Conservation (phyloP, 1,140 invertebrate genomes). For the Cotesia chilonis region DNA sequence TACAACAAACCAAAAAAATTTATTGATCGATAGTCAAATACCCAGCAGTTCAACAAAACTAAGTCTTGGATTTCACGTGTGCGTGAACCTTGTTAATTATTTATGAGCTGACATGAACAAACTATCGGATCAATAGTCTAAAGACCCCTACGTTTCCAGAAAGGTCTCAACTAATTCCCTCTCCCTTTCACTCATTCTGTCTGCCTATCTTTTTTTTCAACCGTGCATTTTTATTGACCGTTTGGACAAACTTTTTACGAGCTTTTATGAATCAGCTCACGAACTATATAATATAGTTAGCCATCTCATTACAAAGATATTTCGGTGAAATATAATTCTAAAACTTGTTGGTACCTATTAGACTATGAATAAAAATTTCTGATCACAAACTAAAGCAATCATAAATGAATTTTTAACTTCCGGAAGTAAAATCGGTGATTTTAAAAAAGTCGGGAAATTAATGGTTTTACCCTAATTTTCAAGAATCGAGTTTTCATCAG, state of each 20-base stretch:
- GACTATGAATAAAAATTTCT: no score
- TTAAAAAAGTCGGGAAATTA: no score
- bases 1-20: neutral
- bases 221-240: slow-evolving; percentile 26
- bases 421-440: no score
- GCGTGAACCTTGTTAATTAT: slow-evolving; percentile 34
- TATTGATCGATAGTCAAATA: slow-evolving; percentile 11
- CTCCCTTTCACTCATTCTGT: neutral
- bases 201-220: slow-evolving; percentile 2
- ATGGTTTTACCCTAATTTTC: no score
- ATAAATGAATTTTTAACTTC: no score
- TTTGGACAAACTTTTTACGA: slow-evolving; percentile 11
- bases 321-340: no score
- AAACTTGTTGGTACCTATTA: no score
- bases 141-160: slow-evolving; percentile 13
- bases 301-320: no score
- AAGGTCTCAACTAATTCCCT: slow-evolving; percentile 26
- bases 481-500: no score
- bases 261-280: slow-evolving; percentile 16
- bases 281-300: neutral
- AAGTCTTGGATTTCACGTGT: slow-evolving; percentile 28
- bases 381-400: no score
- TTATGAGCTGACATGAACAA: slow-evolving; percentile 26
- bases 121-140: slow-evolving; percentile 24
- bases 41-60: neutral